Evolutionary conservation across 2,888 invertebrate species (phyloP), one percentile per base, ranked within the genome.

Genomic region (Alentia gelatinosa): DNA sequence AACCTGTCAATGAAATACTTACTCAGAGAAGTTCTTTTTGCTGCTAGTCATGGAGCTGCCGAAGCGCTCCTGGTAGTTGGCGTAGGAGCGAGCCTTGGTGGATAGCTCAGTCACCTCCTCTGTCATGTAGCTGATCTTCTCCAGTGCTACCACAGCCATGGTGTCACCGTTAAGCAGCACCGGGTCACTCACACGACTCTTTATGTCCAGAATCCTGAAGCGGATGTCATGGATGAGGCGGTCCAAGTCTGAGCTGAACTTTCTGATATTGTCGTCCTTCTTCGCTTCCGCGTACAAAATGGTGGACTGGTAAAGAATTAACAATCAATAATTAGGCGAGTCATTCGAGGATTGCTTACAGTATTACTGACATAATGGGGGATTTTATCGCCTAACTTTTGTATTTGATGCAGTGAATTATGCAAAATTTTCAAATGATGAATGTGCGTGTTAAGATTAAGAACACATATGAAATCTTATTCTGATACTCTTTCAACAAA

Each of bases 251-350:
- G 94, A 93, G 90, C 95, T 95, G 93, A 96, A 96, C 92, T 95
- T 95, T 39, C 95, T 93, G 50, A 96, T 96, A 91, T 96, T 96
- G 92, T 96, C 96, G 91, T 96, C 96, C 90, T 95, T 96, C 93
- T 96, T 96, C 39, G 96, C 96, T 92, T 96, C 96, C 92, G 95
- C 95, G 92, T 94, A 96, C 89, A 96, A 92, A 42, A 96, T 94
- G 42, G 95, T 95, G 30, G 95, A 94, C 96, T 96, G 93, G 12
- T 93, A 74, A 74, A 74, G 30, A 56, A 42, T 42, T 12, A 42
- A 42, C 9, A 42, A 42, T 42, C 47, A 7, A 42, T 15, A 42
- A 42, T n/a, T n/a, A n/a, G n/a, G n/a, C n/a, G n/a, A n/a, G n/a
- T n/a, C n/a, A n/a, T n/a, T n/a, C n/a, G n/a, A n/a, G n/a, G n/a